Evolutionary conservation across 1,140 invertebrate species (phyloP).

Genomic region (Neelides sp.): DNA sequence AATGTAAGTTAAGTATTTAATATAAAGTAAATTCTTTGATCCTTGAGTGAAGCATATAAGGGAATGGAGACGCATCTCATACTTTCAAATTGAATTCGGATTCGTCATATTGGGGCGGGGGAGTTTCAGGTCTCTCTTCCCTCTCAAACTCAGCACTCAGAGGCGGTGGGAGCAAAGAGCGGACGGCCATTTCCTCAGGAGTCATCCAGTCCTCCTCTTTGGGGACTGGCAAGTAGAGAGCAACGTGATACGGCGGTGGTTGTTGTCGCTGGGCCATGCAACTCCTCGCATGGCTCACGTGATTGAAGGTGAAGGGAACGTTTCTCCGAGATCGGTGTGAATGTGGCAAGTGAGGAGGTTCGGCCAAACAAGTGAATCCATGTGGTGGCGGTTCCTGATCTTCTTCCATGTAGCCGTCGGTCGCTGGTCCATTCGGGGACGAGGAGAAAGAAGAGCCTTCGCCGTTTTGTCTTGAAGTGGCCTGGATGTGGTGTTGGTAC

Average conservation of each 20-base stretch:
- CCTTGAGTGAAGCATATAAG: too few relatives aligned
- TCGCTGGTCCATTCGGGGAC: too few relatives aligned
- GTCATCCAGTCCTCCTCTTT: slow-evolving; percentile 2
- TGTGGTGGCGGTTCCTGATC: slow-evolving; percentile 1
- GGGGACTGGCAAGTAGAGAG: slow-evolving; percentile 24
- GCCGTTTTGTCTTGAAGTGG: background rate
- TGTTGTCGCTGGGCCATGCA: background rate
- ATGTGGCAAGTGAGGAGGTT: background rate
- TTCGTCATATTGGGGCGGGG: slow-evolving; percentile 20
- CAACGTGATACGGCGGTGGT: slow-evolving; percentile 28
- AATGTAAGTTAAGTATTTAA: too few relatives aligned
- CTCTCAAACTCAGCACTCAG: slow-evolving; percentile 4
- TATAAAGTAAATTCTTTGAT: too few relatives aligned
- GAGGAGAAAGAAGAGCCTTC: background rate
- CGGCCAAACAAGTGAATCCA: background rate
- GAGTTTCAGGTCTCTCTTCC: slow-evolving; percentile 14
- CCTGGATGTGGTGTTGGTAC: slow-evolving; percentile 24
- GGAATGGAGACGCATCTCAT: too few relatives aligned
- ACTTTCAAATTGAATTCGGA: too few relatives aligned
- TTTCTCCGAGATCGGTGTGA: slow-evolving; percentile 1
- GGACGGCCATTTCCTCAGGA: background rate
- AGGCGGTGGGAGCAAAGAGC: background rate
- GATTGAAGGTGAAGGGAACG: background rate
- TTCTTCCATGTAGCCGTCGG: background rate
- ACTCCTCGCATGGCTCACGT: background rate